Percentiles rank a stretch among this genome's conserved stretches.
phyloP scores from a whole-genome alignment of 1,140 invertebrate species.

The Dysdera silvatica region DNA sequence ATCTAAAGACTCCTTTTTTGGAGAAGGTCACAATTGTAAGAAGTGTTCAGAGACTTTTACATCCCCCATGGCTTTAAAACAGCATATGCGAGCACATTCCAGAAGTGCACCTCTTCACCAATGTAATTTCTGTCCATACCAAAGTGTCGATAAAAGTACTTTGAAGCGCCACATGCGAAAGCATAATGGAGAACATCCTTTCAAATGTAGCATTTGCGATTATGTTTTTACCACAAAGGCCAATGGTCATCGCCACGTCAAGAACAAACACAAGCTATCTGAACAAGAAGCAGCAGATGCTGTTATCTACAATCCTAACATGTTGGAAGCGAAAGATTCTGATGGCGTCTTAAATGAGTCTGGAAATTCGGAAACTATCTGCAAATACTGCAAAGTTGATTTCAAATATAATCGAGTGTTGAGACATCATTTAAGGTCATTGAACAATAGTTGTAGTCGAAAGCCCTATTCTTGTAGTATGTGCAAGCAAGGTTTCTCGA shows the following conservation, averaged over 20 bases:
- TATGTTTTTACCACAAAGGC: constrained; percentile 91
- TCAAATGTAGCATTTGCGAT: constrained; percentile 84
- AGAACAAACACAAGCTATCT: constrained; percentile 66
- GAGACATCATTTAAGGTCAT: constrained; percentile 44
- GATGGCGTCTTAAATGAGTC: background rate
- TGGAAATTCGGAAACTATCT: constrained; percentile 40
- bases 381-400: constrained; percentile 46
- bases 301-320: constrained; percentile 31
- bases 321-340: background rate
- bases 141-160: constrained; percentile 79
- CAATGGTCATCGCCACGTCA: constrained; percentile 64
- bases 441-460: constrained; percentile 41
- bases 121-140: constrained; percentile 85
- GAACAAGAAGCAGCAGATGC: constrained; percentile 42
- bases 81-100: constrained; percentile 62
- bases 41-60: constrained; percentile 27
- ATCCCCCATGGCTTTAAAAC: constrained; percentile 59
- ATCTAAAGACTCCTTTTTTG: background rate
- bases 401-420: constrained; percentile 45
- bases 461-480: constrained; percentile 43
- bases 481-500: constrained; percentile 44
- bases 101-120: constrained; percentile 54
- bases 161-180: constrained; percentile 79
- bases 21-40: constrained; percentile 7
- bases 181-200: constrained; percentile 89